Base-by-base conservation (phyloP, 2,797 vertebrate genomes). In the Microcaecilia unicolor region DNA sequence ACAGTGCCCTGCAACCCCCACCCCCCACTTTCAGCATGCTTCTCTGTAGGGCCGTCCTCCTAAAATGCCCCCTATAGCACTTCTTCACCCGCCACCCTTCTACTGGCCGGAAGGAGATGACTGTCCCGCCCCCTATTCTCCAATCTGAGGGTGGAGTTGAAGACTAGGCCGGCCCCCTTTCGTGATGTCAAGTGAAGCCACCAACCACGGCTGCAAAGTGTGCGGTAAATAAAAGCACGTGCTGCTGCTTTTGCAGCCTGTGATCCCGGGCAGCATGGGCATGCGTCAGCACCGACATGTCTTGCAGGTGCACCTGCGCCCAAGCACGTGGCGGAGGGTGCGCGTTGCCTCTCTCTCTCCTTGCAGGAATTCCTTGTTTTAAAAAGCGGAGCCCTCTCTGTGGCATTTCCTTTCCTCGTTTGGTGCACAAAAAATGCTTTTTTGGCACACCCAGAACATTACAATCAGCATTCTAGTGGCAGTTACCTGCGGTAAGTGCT, bases 361-460 rank as follows among this genome's bases (percentile, higher is more conserved):
- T 4, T 4, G 5, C 18, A 11, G 22, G 20, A 3, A 4, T 3
- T 4, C 9, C 5, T 18, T 23, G 23, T 19, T 32, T 21, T 24
- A 15, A 15, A n/a, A n/a, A 48, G 26, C 27, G 34, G 30, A 34
- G 15, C 43, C 35, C 44, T 25, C 15, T 20, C 29, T 29, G 15
- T 40, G 19, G 18, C 26, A 15, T 23, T 16, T 12, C 15, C 12
- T 32, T 23, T 34, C 28, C 26, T 10, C 3, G 11, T 4, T 9
- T n/a, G 20, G 16, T 11, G 14, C 31, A 22, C 17, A n/a, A 20
- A 70, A 59, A 55, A 93, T 95, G 92, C 80, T 96, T 65, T 92
- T 92, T 79, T 95, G 92, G 87, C 91, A 90, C 70, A 76, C 80
- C 90, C 90, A 13, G 91, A 95, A 55, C 85, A 89, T 51, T 93